Percentiles rank a stretch among this genome's conserved stretches.
Evolutionary conservation across 2,113 vertebrate genomes (phyloP).

Genomic region (Gobiocypris rarus): DNA sequence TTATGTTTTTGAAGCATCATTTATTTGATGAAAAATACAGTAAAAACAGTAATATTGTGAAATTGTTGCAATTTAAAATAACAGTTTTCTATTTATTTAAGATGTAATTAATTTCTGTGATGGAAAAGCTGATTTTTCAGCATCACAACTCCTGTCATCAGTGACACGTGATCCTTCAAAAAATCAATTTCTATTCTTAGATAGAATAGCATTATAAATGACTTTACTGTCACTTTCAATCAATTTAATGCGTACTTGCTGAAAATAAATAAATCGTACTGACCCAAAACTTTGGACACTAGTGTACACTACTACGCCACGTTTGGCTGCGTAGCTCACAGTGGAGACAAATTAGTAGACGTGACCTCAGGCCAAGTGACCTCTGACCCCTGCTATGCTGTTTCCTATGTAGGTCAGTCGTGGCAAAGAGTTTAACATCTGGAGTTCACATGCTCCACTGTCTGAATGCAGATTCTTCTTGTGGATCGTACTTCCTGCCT

Average conservation of each 20-base stretch:
- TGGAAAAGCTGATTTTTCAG: background rate
- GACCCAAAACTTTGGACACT: background rate
- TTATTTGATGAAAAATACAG: background rate
- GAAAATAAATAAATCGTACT: background rate
- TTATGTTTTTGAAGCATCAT: background rate
- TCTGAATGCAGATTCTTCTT: background rate
- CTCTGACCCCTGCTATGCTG: conserved; percentile 13
- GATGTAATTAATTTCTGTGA: background rate
- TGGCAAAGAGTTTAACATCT: conserved; percentile 37
- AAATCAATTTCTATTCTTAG: background rate
- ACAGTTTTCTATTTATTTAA: background rate
- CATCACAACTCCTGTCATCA: background rate
- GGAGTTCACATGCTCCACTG: conserved; percentile 29
- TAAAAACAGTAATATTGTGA: background rate
- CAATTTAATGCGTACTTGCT: background rate
- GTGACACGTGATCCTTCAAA: background rate
- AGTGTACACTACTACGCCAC: conserved; percentile 17
- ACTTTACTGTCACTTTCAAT: background rate
- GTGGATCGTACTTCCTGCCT: background rate
- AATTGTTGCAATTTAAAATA: background rate
- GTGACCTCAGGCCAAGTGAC: conserved; percentile 29
- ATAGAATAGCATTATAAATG: background rate
- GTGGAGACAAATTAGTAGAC: conserved; percentile 5
- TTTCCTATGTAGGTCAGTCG: conserved; percentile 14
- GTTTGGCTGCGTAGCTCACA: background rate